Evolutionary conservation across 2,888 invertebrate genomes (phyloP).

Genomic region (Dicycla oo): DNA sequence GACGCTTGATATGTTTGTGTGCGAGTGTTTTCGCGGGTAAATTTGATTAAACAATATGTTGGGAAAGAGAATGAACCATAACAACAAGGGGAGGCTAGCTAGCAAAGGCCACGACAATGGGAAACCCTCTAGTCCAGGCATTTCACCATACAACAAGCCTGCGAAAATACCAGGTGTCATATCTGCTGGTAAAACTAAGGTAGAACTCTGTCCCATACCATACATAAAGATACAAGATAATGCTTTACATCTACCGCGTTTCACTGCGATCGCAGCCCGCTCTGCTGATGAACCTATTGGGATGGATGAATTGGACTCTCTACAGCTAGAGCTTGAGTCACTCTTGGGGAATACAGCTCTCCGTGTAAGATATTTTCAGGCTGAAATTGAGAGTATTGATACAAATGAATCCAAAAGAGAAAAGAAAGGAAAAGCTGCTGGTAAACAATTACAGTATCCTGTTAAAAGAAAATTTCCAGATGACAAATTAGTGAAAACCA

Average conservation of each 20-base stretch:
- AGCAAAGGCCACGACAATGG: conserved; percentile 88
- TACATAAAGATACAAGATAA: conserved; percentile 93
- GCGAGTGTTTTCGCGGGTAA: conserved; percentile 80
- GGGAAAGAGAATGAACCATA: conserved; percentile 89
- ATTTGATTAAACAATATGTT: conserved; percentile 83
- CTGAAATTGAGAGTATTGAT: conserved; percentile 93
- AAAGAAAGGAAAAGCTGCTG: conserved; percentile 88
- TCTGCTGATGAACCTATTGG: conserved; percentile 94
- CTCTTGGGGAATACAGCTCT: conserved; percentile 95
- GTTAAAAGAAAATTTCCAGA: conserved; percentile 90
- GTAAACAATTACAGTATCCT: conserved; percentile 89
- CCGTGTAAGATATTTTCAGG: conserved; percentile 94
- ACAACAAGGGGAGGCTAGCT: conserved; percentile 87
- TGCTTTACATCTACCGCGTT: conserved; percentile 92
- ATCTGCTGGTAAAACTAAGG: conserved; percentile 84
- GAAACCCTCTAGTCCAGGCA: conserved; percentile 88
- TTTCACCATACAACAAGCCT: conserved; percentile 87
- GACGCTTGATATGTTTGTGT: conserved; percentile 66
- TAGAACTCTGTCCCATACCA: conserved; percentile 90
- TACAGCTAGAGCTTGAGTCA: conserved; percentile 97
- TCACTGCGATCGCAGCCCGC: conserved; percentile 92
- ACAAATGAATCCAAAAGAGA: conserved; percentile 89
- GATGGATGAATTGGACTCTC: conserved; percentile 96
- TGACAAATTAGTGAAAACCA: conserved; percentile 90
- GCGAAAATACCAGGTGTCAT: conserved; percentile 85